phyloP scores from a whole-genome alignment of 2,797 vertebrate genomes.

The Anolis apletophallus region DNA sequence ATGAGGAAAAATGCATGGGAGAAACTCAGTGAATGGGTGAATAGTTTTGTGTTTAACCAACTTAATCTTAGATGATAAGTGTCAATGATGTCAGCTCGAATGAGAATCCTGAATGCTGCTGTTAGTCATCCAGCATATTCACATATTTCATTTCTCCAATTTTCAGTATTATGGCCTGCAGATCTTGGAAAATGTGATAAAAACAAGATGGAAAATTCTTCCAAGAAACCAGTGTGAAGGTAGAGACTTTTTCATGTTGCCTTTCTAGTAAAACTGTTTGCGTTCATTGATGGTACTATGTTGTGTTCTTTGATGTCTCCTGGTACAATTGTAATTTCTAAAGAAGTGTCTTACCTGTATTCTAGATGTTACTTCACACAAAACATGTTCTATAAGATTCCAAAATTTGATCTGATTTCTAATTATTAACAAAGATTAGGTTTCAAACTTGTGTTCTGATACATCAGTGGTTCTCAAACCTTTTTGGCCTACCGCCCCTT shows the following conservation, averaged over 20 bases:
- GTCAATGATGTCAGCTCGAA: slow-evolving; percentile 78
- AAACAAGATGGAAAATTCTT: slow-evolving; percentile 99
- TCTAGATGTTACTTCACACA: not conserved
- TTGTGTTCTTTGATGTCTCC: not conserved
- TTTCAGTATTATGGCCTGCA: slow-evolving; percentile 99
- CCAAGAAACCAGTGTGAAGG: slow-evolving; percentile 98
- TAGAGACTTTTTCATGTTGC: slow-evolving; percentile 67
- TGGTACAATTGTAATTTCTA: not conserved
- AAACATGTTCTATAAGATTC: not conserved
- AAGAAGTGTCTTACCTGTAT: not conserved
- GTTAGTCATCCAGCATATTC: slow-evolving; percentile 69
- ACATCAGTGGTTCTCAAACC: too few species aligned
- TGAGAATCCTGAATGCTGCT: slow-evolving; percentile 76
- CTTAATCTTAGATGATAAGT: slow-evolving; percentile 77
- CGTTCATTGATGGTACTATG: not conserved
- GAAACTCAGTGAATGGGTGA: slow-evolving; percentile 82
- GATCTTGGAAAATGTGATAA: slow-evolving; percentile 98
- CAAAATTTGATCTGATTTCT: not conserved
- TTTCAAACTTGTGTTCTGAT: not conserved
- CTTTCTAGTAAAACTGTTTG: not conserved
- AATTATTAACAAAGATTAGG: not conserved
- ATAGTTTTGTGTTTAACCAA: slow-evolving; percentile 79
- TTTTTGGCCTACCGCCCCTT: too few species aligned
- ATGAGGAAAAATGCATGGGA: slow-evolving; percentile 89
- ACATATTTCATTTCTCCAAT: slow-evolving; percentile 83